These are phyloP conservation scores for Pelodytes ibericus DNA, from an alignment of 2,797 vertebrate genomes.

Conservation along the genomic window DNA sequence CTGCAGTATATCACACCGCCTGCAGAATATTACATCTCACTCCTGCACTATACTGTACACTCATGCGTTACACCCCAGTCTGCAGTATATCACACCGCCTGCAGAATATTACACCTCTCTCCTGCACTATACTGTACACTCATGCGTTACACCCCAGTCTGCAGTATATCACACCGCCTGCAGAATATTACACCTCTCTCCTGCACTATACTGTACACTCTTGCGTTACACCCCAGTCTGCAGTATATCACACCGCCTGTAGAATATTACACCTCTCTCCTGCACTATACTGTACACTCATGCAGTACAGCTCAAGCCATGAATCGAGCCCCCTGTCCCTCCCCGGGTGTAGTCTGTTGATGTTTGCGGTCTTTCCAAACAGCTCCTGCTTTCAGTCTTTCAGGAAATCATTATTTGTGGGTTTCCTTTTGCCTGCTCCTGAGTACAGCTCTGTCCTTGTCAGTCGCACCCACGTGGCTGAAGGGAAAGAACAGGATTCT, in stretches of 20 bases:
- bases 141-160: no score
- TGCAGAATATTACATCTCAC: neutral
- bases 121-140: no score
- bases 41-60: neutral
- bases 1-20: neutral
- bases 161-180: neutral
- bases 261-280: neutral
- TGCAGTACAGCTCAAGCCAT: neutral
- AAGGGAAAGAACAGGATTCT: conserved; percentile 31
- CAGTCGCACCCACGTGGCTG: neutral
- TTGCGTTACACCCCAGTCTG: no score
- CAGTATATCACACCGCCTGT: neutral
- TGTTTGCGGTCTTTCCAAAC: conserved; percentile 36
- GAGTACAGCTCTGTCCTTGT: conserved; percentile 37
- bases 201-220: no score
- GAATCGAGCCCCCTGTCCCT: neutral
- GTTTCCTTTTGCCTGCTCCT: conserved; percentile 24
- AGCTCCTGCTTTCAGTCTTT: conserved; percentile 35
- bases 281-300: neutral
- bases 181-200: neutral
- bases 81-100: neutral
- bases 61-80: neutral
- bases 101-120: neutral
- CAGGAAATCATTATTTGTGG: conserved; percentile 43
- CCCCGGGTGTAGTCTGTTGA: conserved; percentile 3